phyloP scores from a whole-genome alignment of 2,113 vertebrate genomes.

The Austrofundulus limnaeus region DNA sequence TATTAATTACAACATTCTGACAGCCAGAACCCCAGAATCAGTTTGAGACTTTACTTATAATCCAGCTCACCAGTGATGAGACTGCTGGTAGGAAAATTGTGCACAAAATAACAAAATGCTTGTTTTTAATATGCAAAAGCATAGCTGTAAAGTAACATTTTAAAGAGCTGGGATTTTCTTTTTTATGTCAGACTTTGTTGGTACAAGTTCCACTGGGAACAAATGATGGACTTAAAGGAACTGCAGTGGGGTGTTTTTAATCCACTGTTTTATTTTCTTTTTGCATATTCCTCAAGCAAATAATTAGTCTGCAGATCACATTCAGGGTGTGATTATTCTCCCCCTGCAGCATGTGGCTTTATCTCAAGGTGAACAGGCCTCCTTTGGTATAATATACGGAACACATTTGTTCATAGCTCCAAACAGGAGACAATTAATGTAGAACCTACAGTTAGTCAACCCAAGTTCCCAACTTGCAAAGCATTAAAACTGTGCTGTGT shows the following conservation, averaged over 20 bases:
- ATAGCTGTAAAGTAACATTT: constrained; percentile 18
- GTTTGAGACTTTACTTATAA: constrained; percentile 9
- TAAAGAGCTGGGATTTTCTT: constrained; percentile 13
- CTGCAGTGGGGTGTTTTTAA: constrained; percentile 1
- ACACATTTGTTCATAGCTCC: constrained; percentile 27
- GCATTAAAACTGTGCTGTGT: constrained; percentile 1
- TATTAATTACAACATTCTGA: no score
- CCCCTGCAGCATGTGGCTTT: constrained; percentile 22
- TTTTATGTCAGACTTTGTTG: constrained; percentile 9
- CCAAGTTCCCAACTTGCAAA: constrained; percentile 8
- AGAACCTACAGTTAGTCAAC: background rate
- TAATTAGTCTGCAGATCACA: constrained; percentile 31
- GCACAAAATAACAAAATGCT: constrained; percentile 29
- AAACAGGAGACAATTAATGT: constrained; percentile 1
- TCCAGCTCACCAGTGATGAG: constrained; percentile 6
- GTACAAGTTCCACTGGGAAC: background rate
- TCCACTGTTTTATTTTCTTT: background rate
- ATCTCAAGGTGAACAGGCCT: constrained; percentile 45
- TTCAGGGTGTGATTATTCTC: constrained; percentile 38
- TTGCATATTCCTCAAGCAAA: constrained; percentile 7
- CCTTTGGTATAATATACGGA: constrained; percentile 21
- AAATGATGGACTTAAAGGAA: constrained; percentile 33
- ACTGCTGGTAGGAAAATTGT: constrained; percentile 6
- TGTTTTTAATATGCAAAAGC: constrained; percentile 12
- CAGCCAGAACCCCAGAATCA: background rate